Evolutionary conservation across 2,797 vertebrate genomes (phyloP).

Genomic region (Pipistrellus pipistrellus): DNA sequence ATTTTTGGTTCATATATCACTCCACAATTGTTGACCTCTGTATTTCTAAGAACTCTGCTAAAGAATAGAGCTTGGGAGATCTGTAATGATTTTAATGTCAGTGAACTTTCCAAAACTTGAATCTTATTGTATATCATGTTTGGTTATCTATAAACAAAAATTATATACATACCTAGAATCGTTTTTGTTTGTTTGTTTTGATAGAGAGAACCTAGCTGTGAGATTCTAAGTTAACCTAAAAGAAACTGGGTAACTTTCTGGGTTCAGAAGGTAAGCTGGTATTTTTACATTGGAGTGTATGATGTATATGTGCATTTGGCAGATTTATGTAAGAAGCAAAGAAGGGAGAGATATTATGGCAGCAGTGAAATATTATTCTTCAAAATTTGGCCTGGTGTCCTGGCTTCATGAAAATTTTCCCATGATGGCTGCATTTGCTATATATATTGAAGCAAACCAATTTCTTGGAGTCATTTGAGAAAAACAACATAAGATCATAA

Average conservation of each 20-base stretch:
- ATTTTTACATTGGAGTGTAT: slow-evolving; percentile 17
- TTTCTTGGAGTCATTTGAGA: slow-evolving; percentile 29
- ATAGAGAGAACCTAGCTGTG: not conserved
- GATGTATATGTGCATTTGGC: not conserved
- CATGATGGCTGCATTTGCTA: not conserved
- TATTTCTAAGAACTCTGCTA: slow-evolving; percentile 18
- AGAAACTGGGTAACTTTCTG: slow-evolving; percentile 16
- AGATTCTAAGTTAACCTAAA: slow-evolving; percentile 45
- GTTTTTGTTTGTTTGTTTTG: slow-evolving; percentile 6
- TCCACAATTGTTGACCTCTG: slow-evolving; percentile 14
- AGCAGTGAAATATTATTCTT: slow-evolving; percentile 57
- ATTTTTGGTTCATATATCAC: not conserved
- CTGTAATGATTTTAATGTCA: slow-evolving; percentile 51
- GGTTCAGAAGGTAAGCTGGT: not conserved
- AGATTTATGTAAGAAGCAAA: not conserved
- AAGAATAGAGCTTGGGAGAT: slow-evolving; percentile 13
- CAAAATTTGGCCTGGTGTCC: slow-evolving; percentile 15
- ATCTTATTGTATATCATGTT: slow-evolving; percentile 50
- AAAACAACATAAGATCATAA: slow-evolving; percentile 51
- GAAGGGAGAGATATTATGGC: not conserved
- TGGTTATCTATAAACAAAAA: slow-evolving; percentile 64
- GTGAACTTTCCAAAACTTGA: slow-evolving; percentile 9
- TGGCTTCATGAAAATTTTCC: slow-evolving; percentile 56
- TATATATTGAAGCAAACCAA: not conserved
- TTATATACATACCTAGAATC: slow-evolving; percentile 31